Conservation (phyloP, 2,797 vertebrate genomes). For the Channallabes apus region DNA sequence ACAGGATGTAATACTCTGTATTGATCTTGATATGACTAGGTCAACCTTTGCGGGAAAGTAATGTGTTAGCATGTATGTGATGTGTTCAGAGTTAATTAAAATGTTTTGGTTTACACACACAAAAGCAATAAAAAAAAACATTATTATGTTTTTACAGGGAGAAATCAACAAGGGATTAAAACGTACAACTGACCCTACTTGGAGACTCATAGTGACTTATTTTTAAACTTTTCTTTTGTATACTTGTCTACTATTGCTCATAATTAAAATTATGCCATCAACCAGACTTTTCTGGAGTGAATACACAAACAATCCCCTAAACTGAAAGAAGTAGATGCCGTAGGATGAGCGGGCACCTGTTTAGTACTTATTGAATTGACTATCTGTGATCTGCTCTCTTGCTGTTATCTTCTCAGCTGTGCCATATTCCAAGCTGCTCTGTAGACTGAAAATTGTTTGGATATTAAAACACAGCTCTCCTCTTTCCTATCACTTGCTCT, state of each 20-base stretch:
- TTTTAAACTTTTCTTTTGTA: background rate
- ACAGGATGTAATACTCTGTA: background rate
- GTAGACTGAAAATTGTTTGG: conserved; percentile 1
- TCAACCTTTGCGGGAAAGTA: background rate
- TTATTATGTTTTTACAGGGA: background rate
- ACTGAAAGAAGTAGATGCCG: background rate
- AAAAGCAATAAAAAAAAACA: background rate
- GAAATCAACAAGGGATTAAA: background rate
- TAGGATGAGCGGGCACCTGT: background rate
- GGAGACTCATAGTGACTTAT: background rate
- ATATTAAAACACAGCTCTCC: conserved; percentile 17
- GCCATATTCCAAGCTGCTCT: background rate
- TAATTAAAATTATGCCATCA: background rate
- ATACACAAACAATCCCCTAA: background rate
- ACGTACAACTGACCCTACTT: background rate
- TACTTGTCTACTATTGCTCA: background rate
- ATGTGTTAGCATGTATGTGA: background rate
- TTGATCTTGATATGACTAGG: background rate
- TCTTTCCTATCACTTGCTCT: conserved; percentile 22
- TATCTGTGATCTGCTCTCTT: conserved; percentile 20
- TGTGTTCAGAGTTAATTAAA: background rate
- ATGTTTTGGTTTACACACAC: background rate
- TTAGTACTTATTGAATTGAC: background rate
- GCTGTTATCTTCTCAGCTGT: conserved; percentile 4
- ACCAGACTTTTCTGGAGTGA: background rate